Evolutionary conservation across 2,113 vertebrate species (phyloP).

Genomic region (Gasterosteus aculeatus): DNA sequence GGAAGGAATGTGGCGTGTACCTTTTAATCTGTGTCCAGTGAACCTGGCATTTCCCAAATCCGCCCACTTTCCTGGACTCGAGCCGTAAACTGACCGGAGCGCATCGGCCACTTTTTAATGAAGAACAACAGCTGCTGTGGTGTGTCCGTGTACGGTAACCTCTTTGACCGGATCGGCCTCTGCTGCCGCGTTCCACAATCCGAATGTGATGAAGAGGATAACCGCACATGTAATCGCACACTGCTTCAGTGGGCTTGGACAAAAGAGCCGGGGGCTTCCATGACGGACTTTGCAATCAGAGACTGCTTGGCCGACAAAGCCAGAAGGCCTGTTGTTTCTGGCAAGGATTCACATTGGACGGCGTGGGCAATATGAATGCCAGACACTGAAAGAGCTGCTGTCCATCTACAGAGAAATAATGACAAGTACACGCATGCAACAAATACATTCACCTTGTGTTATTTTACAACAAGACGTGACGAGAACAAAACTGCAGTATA

Average conservation of each 20-base stretch:
- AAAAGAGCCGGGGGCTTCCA: constrained; percentile 51
- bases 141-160: constrained; percentile 37
- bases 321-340: constrained; percentile 65
- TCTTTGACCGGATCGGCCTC: constrained; percentile 43
- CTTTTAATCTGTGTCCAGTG: constrained; percentile 47
- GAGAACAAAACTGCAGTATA: not conserved
- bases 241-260: constrained; percentile 55
- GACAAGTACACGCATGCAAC: not conserved
- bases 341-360: constrained; percentile 38
- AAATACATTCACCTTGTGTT: not conserved
- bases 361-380: constrained; percentile 27
- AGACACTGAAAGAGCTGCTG: constrained; percentile 24
- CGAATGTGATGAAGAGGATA: constrained; percentile 45
- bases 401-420: constrained; percentile 9
- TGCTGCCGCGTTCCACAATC: constrained; percentile 27
- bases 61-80: constrained; percentile 22
- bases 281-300: constrained; percentile 58
- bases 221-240: constrained; percentile 62
- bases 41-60: constrained; percentile 43
- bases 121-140: constrained; percentile 63
- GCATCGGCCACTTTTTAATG: constrained; percentile 44
- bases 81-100: constrained; percentile 32
- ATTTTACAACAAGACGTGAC: not conserved
- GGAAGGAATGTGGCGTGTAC: constrained; percentile 46
- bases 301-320: constrained; percentile 50